Base-by-base conservation (phyloP, 2,888 invertebrate species). In the Scaptodrosophila latifasciaeformis region DNA sequence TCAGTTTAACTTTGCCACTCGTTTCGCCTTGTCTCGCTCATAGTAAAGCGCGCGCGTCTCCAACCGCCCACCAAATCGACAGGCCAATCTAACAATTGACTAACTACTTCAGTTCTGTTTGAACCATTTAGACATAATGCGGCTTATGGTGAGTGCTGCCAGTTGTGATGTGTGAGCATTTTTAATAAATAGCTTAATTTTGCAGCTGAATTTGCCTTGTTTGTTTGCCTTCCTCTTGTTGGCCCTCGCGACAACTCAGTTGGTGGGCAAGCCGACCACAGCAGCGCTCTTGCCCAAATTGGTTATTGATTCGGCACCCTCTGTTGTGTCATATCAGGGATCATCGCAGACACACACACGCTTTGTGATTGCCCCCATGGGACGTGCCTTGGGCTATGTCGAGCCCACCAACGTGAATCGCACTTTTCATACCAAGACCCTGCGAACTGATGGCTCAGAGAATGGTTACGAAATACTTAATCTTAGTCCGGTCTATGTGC, bases 311-410 rank as follows among this genome's bases (percentile, higher is more conserved):
- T 62, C 81, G 6, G 82, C 82, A 0, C 82, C 82, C 0, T 82
- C 82, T 12, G 81, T 82, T 15, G 82, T 82, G 53, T 69, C 83
- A 27, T 84, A 83, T 54, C 83, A 83, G 59, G 83, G 83, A n/a
- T 83, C 84, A 2, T 77, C 82, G 2, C 82, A 82, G 43, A 66
- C 82, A 5, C 79, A 80, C 49, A 81, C 83, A n/a, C 78, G 82
- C 21, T 77, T 83, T 19, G 83, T 83, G 1, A 80, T 83, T 4
- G 82, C 83, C 15, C 84, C 83, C n/a, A 83, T 84, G 71, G 83
- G 83, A 6, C 78, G 83, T 12, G 64, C 83, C 0, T 17, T 83
- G 51, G 83, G 83, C 35, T 84, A 83, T 62, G 81, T 83, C 24
- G 82, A 82, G 37, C 83, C 83, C 2, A 79, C 78, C 2, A 80